A percentile compares a stretch with the other conserved stretches of the same genome.
Conservation (phyloP, 1,140 invertebrate genomes). For the Euwallacea fornicatus region DNA sequence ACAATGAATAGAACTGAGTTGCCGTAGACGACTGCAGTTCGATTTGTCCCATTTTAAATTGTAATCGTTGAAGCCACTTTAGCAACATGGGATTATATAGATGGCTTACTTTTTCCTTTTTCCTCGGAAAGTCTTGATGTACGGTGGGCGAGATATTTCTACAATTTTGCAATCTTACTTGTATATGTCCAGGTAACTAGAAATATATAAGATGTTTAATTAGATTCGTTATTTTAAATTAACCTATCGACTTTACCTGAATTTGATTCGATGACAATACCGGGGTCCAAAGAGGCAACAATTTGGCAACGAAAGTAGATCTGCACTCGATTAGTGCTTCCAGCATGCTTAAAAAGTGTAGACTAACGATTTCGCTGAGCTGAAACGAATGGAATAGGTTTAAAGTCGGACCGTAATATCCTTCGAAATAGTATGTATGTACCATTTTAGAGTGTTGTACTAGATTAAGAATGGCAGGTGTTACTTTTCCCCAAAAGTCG, state of each 20-base stretch:
- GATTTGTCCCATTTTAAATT: conserved; percentile 98
- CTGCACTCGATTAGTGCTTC: conserved; percentile 95
- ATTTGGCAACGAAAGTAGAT: conserved; percentile 85
- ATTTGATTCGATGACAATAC: conserved; percentile 87
- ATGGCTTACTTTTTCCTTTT: conserved; percentile 45
- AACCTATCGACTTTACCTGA: conserved; percentile 60
- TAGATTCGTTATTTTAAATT: too few species aligned
- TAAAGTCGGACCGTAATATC: background rate
- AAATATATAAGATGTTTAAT: conserved; percentile 38
- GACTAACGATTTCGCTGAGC: conserved; percentile 96
- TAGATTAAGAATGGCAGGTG: conserved; percentile 91
- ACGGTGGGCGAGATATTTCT: conserved; percentile 71
- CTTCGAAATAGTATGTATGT: conserved; percentile 10
- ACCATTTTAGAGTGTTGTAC: conserved; percentile 92
- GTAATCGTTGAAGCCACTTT: conserved; percentile 88
- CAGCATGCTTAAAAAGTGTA: conserved; percentile 94
- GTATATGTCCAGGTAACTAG: conserved; percentile 86
- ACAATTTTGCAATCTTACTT: conserved; percentile 86
- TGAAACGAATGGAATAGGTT: conserved; percentile 51
- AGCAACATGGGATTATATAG: conserved; percentile 62
- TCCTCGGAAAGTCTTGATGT: conserved; percentile 50
- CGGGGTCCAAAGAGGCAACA: conserved; percentile 86
- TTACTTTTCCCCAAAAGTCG: conserved; percentile 98
- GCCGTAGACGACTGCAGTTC: conserved; percentile 93
- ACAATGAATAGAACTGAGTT: conserved; percentile 84